These are phyloP conservation scores for Actinia tenebrosa DNA, from an alignment of 64 coral and sea anemone species.

Conservation along the genomic window DNA sequence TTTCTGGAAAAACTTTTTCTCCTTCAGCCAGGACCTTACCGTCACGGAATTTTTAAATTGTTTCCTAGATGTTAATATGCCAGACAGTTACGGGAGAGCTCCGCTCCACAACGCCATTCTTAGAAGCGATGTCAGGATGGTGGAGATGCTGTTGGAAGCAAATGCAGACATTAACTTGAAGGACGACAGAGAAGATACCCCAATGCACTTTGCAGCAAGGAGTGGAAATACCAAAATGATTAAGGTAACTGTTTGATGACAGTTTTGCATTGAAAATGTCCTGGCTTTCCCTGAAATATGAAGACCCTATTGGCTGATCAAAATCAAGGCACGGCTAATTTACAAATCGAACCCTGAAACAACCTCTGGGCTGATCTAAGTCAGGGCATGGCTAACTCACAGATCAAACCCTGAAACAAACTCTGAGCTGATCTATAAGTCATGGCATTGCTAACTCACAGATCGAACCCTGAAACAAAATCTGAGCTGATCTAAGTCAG, in stretches of 20 bases:
- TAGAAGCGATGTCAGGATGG: constrained; percentile 11
- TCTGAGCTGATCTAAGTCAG: too few relatives aligned
- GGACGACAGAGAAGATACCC: constrained; percentile 45
- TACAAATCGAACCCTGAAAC: too few relatives aligned
- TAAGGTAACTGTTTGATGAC: constrained; percentile 10
- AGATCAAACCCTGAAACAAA: too few relatives aligned
- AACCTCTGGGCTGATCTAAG: too few relatives aligned
- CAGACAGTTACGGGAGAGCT: constrained; percentile 29
- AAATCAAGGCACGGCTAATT: too few relatives aligned
- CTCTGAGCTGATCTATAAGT: too few relatives aligned
- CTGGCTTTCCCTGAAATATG: too few relatives aligned
- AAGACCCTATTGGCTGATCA: too few relatives aligned
- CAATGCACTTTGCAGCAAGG: constrained; percentile 40
- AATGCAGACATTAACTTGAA: constrained; percentile 24
- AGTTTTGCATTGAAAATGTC: too few relatives aligned
- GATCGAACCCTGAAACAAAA: too few relatives aligned
- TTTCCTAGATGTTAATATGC: constrained; percentile 30
- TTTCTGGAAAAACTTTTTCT: not conserved
- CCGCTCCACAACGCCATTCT: constrained; percentile 50
- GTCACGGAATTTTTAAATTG: not conserved
- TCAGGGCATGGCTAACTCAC: too few relatives aligned
- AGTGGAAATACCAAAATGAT: constrained; percentile 25
- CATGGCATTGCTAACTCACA: too few relatives aligned
- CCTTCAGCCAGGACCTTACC: not conserved
- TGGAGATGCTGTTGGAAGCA: constrained; percentile 35